These are phyloP conservation scores for Thaumatotibia leucotreta DNA, from an alignment of 1,140 invertebrate genomes.

Conservation along the genomic window DNA sequence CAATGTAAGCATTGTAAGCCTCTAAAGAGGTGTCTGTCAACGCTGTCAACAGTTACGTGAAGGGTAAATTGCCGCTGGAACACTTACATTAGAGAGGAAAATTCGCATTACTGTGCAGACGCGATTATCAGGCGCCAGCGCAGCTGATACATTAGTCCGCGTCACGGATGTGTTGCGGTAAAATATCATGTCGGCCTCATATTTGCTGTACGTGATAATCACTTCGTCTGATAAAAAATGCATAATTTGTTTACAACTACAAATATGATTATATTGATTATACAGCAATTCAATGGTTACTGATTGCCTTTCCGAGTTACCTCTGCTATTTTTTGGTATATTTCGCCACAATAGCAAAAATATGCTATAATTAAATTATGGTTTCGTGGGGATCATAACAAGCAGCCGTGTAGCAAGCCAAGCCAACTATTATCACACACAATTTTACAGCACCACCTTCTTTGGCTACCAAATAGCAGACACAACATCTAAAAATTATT, in stretches of 20 bases:
- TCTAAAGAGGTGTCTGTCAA: background rate
- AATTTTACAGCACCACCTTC: too few relatives aligned
- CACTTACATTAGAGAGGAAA: slow-evolving; percentile 45
- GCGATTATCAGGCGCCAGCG: slow-evolving; percentile 57
- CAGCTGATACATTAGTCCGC: slow-evolving; percentile 55
- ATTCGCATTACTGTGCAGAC: slow-evolving; percentile 62
- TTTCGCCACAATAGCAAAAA: background rate
- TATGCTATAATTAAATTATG: too few relatives aligned
- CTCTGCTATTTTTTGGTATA: background rate
- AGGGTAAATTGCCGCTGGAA: background rate
- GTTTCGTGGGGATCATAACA: too few relatives aligned
- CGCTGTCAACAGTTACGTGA: background rate
- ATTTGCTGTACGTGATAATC: background rate
- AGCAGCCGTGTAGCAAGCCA: too few relatives aligned
- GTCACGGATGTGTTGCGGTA: slow-evolving; percentile 43
- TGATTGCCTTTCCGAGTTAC: background rate
- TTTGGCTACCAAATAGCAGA: too few relatives aligned
- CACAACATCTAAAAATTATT: too few relatives aligned
- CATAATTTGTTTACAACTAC: background rate
- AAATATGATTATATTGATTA: background rate
- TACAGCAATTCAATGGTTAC: too few relatives aligned
- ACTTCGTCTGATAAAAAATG: background rate
- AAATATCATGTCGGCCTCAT: slow-evolving; percentile 34
- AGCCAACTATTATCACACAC: too few relatives aligned
- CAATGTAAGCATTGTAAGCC: background rate